A percentile compares a stretch with the other conserved stretches of the same genome.
These are phyloP conservation scores for Leucophenga montana DNA, from an alignment of 2,888 invertebrate genomes.

Conservation along the genomic window DNA sequence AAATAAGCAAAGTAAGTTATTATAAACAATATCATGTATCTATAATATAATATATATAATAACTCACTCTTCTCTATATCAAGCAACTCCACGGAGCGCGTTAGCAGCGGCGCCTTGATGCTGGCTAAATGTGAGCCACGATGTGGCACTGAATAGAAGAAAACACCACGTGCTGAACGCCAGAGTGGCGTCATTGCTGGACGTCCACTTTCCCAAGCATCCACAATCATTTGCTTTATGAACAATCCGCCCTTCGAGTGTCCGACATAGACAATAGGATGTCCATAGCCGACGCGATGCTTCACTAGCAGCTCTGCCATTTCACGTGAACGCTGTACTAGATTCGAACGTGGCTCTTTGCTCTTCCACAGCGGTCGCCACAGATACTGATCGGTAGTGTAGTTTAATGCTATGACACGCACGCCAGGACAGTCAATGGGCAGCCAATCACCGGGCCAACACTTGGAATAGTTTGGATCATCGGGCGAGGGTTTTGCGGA, in stretches of 20 bases:
- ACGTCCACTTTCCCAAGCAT: conserved; percentile 76
- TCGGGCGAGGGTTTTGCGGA: conserved; percentile 47
- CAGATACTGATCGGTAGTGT: conserved; percentile 84
- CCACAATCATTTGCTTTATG: conserved; percentile 86
- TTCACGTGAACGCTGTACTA: conserved; percentile 81
- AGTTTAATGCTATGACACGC: conserved; percentile 86
- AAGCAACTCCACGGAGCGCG: conserved; percentile 84
- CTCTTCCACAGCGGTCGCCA: conserved; percentile 85
- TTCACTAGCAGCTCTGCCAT: conserved; percentile 81
- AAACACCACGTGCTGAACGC: conserved; percentile 77
- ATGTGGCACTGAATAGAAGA: conserved; percentile 93
- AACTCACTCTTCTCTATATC: conserved; percentile 84
- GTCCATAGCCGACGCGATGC: conserved; percentile 80
- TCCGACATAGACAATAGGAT: conserved; percentile 87
- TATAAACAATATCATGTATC: not conserved
- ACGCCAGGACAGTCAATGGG: conserved; percentile 84
- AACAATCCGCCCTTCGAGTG: conserved; percentile 91
- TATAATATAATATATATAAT: too few relatives aligned
- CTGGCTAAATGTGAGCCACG: conserved; percentile 85
- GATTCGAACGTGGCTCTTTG: conserved; percentile 78
- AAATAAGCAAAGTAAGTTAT: not conserved
- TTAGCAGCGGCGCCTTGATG: conserved; percentile 81
- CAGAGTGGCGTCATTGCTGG: conserved; percentile 74
- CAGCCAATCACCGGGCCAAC: conserved; percentile 93
- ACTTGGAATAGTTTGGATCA: conserved; percentile 76